phyloP scores from a whole-genome alignment of 1,140 invertebrate genomes.

The Leucophenga varia region DNA sequence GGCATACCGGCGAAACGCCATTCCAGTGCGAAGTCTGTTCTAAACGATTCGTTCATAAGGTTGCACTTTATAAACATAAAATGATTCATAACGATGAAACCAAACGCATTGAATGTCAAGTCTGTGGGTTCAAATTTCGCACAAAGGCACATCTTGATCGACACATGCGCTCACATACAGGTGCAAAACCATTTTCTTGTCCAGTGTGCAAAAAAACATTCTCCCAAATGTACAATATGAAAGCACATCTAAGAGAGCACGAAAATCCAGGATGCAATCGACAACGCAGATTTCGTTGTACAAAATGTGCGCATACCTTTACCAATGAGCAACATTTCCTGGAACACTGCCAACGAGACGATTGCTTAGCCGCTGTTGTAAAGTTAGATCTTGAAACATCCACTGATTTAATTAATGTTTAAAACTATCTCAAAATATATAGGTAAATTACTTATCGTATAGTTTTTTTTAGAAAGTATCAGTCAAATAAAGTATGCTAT shows the following conservation, averaged over 20 bases:
- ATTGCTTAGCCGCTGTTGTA: constrained; percentile 35
- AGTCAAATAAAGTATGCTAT: too few species aligned
- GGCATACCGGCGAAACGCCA: constrained; percentile 75
- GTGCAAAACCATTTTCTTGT: constrained; percentile 77
- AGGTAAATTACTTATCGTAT: too few species aligned
- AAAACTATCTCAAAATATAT: too few species aligned
- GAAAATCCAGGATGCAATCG: constrained; percentile 41
- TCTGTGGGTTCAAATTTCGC: constrained; percentile 42
- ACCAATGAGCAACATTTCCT: constrained; percentile 42
- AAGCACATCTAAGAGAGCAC: constrained; percentile 38
- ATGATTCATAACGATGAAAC: constrained; percentile 46
- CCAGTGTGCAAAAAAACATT: constrained; percentile 75
- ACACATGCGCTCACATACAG: constrained; percentile 64
- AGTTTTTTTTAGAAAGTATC: too few species aligned
- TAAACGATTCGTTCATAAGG: constrained; percentile 69
- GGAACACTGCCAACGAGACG: constrained; percentile 28
- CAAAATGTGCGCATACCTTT: constrained; percentile 43
- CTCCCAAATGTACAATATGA: constrained; percentile 72
- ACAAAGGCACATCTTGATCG: constrained; percentile 41
- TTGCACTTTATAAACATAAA: constrained; percentile 44
- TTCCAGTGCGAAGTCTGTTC: constrained; percentile 70
- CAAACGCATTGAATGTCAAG: constrained; percentile 40
- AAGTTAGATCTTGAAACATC: too few species aligned
- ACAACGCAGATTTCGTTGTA: constrained; percentile 36
- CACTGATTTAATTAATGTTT: too few species aligned